These are phyloP conservation scores for Megaceryle maxima DNA, from an alignment of 2,113 vertebrate genomes.

Conservation along the genomic window DNA sequence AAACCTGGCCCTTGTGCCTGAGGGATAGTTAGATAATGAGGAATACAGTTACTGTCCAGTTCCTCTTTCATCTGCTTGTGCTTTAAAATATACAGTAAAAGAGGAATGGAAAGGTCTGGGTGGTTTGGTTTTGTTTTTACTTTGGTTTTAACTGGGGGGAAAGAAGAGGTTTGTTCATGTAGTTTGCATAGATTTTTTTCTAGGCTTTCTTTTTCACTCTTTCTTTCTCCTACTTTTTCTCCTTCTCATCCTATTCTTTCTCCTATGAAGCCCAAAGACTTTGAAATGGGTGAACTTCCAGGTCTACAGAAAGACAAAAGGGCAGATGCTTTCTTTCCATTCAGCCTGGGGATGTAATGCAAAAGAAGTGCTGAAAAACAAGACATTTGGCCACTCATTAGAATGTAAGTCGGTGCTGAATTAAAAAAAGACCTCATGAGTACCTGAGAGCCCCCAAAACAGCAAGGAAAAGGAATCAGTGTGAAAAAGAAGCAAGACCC, in stretches of 20 bases:
- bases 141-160: neutral
- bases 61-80: slow-evolving; percentile 49
- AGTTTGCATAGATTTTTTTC: neutral
- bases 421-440: neutral
- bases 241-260: neutral
- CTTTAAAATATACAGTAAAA: slow-evolving; percentile 50
- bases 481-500: neutral
- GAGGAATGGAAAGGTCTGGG: slow-evolving; percentile 55
- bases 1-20: neutral
- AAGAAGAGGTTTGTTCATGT: neutral
- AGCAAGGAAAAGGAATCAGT: neutral
- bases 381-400: neutral
- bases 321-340: neutral
- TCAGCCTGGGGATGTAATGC: neutral
- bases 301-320: neutral
- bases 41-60: slow-evolving; percentile 8
- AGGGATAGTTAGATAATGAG: neutral
- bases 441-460: neutral
- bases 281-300: neutral
- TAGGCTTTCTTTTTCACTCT: neutral
- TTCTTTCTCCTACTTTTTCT: neutral
- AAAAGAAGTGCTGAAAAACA: neutral
- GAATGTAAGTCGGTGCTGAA: neutral
- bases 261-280: neutral
- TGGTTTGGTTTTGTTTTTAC: slow-evolving; percentile 1